Evolutionary conservation across 2,113 vertebrate genomes (phyloP).

Genomic region (Sclerurus mexicanus): DNA sequence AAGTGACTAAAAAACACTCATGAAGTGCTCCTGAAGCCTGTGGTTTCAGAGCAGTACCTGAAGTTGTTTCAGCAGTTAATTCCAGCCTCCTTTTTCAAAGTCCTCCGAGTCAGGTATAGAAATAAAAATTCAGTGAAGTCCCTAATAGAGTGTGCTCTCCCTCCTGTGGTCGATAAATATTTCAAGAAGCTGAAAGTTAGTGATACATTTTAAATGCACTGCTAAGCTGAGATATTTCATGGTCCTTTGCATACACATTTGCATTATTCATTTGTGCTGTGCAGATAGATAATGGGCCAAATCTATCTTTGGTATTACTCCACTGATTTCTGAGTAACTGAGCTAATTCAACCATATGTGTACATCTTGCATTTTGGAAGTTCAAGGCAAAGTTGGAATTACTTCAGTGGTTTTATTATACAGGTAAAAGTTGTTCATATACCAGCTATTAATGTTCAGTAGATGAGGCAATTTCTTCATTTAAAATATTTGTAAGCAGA

Average conservation of each 20-base stretch:
- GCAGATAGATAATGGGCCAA: slow-evolving; percentile 36
- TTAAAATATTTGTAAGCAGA: background rate
- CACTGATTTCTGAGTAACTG: slow-evolving; percentile 23
- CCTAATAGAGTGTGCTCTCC: background rate
- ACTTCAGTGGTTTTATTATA: slow-evolving; percentile 11
- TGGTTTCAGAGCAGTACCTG: background rate
- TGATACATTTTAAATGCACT: slow-evolving; percentile 56
- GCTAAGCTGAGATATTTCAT: slow-evolving; percentile 44
- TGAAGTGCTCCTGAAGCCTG: background rate
- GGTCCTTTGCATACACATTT: slow-evolving; percentile 44
- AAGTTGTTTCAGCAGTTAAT: background rate
- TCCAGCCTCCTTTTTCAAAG: background rate
- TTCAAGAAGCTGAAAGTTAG: slow-evolving; percentile 35
- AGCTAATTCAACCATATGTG: background rate
- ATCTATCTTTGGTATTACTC: slow-evolving; percentile 27
- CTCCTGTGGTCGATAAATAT: background rate
- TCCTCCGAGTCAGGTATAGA: background rate
- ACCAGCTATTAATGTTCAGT: background rate
- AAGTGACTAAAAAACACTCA: background rate
- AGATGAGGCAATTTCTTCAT: background rate
- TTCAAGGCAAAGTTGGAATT: background rate
- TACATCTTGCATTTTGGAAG: slow-evolving; percentile 20
- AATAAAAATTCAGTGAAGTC: slow-evolving; percentile 24
- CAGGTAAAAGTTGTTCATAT: background rate
- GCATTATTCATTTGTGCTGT: slow-evolving; percentile 61